phyloP scores from a whole-genome alignment of 2,888 invertebrate species.

The Anoncus sp. region DNA sequence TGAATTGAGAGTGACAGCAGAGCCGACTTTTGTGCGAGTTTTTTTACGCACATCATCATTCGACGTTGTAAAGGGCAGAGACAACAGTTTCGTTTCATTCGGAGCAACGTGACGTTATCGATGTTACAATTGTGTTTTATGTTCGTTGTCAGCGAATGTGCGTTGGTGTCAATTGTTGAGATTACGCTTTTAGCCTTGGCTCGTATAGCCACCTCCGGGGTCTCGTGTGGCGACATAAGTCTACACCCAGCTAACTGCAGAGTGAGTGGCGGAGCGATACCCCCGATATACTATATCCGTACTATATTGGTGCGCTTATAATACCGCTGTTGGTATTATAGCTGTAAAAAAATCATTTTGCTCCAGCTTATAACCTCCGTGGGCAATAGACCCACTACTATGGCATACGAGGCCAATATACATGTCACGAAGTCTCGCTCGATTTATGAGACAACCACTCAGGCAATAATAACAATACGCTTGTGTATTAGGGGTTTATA shows the following conservation, averaged over 20 bases:
- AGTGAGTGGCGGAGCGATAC: conserved; percentile 55
- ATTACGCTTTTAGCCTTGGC: conserved; percentile 60
- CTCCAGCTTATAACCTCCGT: conserved; percentile 16
- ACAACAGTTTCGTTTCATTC: conserved; percentile 4
- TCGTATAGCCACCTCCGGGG: conserved; percentile 46
- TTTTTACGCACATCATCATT: conserved; percentile 3
- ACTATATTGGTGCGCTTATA: conserved; percentile 11
- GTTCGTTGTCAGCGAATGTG: conserved; percentile 42
- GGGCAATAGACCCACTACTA: conserved; percentile 1
- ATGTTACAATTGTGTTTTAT: conserved; percentile 56
- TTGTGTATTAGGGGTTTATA: conserved; percentile 9
- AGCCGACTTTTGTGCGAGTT: too few species aligned
- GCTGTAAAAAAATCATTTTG: conserved; percentile 5
- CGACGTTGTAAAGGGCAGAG: conserved; percentile 14
- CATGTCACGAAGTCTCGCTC: not conserved
- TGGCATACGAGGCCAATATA: not conserved
- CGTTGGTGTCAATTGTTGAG: conserved; percentile 62
- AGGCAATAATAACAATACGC: not conserved
- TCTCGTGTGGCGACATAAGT: conserved; percentile 43
- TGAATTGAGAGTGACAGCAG: not conserved
- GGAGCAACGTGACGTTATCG: conserved; percentile 21
- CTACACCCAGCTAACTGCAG: conserved; percentile 23
- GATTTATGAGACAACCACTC: not conserved
- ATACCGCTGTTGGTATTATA: not conserved
- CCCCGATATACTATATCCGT: not conserved